Percentiles rank a stretch among this genome's conserved stretches.
Conservation (phyloP, 2,113 vertebrate genomes). For the Petaurus breviceps region DNA sequence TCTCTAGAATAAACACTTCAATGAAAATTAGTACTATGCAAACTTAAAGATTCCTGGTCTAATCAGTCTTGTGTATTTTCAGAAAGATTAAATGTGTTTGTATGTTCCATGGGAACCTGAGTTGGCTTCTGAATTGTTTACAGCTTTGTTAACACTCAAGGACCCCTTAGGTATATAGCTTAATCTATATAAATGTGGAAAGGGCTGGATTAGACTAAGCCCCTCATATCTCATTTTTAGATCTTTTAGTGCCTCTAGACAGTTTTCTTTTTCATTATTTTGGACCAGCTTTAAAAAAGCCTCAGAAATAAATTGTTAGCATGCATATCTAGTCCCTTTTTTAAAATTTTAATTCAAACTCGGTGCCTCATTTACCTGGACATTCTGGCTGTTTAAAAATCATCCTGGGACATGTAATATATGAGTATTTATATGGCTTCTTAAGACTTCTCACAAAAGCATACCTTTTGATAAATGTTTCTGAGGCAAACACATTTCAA, state of each 20-base stretch:
- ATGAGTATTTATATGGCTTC: conserved; percentile 22
- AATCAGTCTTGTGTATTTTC: neutral
- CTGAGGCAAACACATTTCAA: conserved; percentile 22
- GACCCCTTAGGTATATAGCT: conserved; percentile 5
- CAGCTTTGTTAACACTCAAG: conserved; percentile 3
- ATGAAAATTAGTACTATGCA: neutral
- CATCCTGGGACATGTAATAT: conserved; percentile 6
- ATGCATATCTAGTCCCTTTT: neutral
- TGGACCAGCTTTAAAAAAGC: conserved; percentile 6
- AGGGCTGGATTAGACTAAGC: conserved; percentile 22
- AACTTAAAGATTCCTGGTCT: neutral
- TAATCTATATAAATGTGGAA: neutral
- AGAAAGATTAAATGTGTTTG: conserved; percentile 18
- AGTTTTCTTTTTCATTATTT: conserved; percentile 56
- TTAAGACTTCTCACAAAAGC: conserved; percentile 29
- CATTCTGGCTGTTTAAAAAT: conserved; percentile 42
- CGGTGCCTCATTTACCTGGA: conserved; percentile 50
- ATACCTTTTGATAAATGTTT: neutral
- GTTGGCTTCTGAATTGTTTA: conserved; percentile 1
- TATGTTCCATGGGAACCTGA: conserved; percentile 39
- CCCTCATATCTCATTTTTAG: neutral
- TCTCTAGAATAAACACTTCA: conserved; percentile 24
- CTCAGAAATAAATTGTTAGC: conserved; percentile 28
- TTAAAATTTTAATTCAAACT: neutral
- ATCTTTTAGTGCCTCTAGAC: neutral